Evolutionary conservation across 2,113 vertebrate species (phyloP), one percentile per base, ranked within the genome.

Genomic region (Eublepharis macularius): DNA sequence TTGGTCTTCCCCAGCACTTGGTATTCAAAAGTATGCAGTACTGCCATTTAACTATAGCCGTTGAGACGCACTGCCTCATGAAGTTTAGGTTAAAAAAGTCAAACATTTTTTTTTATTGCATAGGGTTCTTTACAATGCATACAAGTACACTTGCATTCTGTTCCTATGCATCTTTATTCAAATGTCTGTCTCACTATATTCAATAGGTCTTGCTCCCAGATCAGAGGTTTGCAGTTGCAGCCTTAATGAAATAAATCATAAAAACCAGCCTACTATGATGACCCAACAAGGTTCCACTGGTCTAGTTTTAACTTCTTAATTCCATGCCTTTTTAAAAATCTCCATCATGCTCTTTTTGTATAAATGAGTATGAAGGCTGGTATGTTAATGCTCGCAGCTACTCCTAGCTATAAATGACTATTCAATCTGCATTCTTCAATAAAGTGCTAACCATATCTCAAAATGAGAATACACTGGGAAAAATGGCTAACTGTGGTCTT

Each of bases 401-500:
- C 88, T 95, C 77, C 88, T 87, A 91, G 89, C 91, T 92, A 88
- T 82, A 95, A 96, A 95, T 94, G 94, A 94, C 94, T 94, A 91
- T 96, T 96, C 95, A 94, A 94, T 93, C 94, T 94, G 80, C 82
- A 85, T 88, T 86, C 88, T 88, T 91, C 91, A 92, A 92, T 86
- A 87, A 90, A 92, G 92, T 89, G 87, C 91, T 90, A 95, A 95
- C 93, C 76, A 39, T 94, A 95, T 94, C 95, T 93, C 95, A 95
- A 49, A 92, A 94, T 91, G 93, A 95, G 90, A 90, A 92, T 86
- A 90, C 0, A 63, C 86, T 0, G 0, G 77, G 75, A 24, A 92
- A 96, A 96, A 96, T 90, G 93, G 93, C 95, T 96, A 97, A 97
- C 96, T 96, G 95, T 96, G 97, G 96, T 97, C 92, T 95, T 97